A percentile compares a stretch with the other conserved stretches of the same genome.
phyloP scores from a whole-genome alignment of 2,113 vertebrate genomes.

The Tragulus kanchil region DNA sequence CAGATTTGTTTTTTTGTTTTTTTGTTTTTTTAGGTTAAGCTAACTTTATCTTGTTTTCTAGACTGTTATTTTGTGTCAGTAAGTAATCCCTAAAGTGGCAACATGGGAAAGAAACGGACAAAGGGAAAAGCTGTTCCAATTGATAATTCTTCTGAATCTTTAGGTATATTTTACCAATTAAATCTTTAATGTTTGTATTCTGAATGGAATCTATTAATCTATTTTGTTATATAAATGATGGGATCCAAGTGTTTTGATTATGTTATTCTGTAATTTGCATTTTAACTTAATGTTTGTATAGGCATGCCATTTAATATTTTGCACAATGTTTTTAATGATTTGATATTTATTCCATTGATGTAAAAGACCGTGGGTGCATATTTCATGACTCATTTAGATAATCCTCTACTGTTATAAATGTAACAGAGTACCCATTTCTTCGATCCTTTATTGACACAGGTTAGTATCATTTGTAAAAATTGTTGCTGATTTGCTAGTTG shows the following conservation, averaged over 20 bases:
- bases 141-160: constrained; percentile 81
- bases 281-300: constrained; percentile 31
- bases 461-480: constrained; percentile 41
- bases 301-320: constrained; percentile 10
- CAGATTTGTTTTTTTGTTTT: background rate
- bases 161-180: constrained; percentile 79
- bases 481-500: constrained; percentile 19
- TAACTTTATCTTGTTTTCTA: constrained; percentile 81
- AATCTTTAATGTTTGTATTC: constrained; percentile 49
- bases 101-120: constrained; percentile 89
- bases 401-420: background rate
- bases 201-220: background rate
- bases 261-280: constrained; percentile 33
- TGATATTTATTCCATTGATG: background rate
- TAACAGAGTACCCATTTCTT: constrained; percentile 11
- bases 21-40: background rate
- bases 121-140: constrained; percentile 84
- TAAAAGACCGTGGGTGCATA: background rate
- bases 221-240: constrained; percentile 40
- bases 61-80: constrained; percentile 82
- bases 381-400: constrained; percentile 21
- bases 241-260: background rate
- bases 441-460: background rate
- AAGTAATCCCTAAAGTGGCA: constrained; percentile 77
- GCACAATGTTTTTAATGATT: constrained; percentile 30